Percentiles rank a stretch among this genome's conserved stretches.
These are phyloP conservation scores for Phortica okadai DNA, from an alignment of 2,888 invertebrate species.

Conservation along the genomic window DNA sequence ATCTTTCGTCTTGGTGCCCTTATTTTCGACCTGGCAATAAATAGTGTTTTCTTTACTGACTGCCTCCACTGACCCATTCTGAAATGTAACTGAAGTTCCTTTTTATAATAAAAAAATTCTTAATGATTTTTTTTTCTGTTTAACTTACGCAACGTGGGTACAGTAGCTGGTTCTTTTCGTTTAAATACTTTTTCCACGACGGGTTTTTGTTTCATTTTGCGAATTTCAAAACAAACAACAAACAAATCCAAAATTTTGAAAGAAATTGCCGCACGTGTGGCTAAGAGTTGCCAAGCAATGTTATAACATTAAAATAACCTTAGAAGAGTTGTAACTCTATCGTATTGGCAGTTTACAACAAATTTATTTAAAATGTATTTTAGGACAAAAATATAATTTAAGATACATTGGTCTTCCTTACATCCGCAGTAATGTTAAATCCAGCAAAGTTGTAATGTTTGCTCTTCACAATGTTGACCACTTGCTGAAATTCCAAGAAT, in stretches of 20 bases:
- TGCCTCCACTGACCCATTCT: constrained; percentile 67
- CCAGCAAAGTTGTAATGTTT: constrained; percentile 76
- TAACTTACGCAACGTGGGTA: constrained; percentile 67
- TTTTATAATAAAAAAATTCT: neutral
- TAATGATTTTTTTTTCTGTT: neutral
- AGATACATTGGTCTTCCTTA: constrained; percentile 48
- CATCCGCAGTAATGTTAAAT: constrained; percentile 61
- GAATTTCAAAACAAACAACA: neutral
- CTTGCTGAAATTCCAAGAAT: constrained; percentile 79
- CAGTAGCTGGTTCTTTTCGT: constrained; percentile 38
- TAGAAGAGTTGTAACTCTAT: neutral
- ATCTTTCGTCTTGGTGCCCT: constrained; percentile 39
- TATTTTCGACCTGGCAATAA: constrained; percentile 52
- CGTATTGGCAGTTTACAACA: neutral
- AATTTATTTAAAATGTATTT: neutral
- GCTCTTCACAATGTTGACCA: constrained; percentile 82
- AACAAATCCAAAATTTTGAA: neutral
- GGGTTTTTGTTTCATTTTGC: constrained; percentile 49
- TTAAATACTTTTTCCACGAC: constrained; percentile 55
- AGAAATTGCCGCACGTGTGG: neutral
- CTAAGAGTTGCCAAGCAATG: neutral
- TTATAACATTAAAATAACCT: neutral
- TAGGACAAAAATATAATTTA: neutral
- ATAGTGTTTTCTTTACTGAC: constrained; percentile 50
- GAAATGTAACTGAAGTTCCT: constrained; percentile 68